Evolutionary conservation across 2,797 vertebrate species (phyloP), one percentile per base, ranked within the genome.

Genomic region (Sebastes glaucus): DNA sequence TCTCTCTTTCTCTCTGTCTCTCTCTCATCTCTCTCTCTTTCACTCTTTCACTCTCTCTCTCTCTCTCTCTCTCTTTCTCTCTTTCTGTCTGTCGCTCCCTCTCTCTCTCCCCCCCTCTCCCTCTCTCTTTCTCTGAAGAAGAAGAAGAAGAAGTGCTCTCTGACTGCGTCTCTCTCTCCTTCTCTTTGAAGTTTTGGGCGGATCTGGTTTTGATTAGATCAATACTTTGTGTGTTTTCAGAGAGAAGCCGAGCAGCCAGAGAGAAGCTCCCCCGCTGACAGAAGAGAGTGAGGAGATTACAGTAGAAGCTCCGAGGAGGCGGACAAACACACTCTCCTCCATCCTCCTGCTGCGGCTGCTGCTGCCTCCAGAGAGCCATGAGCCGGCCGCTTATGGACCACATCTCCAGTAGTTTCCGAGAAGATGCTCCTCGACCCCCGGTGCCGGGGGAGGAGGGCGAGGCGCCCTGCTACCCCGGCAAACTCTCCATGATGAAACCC

Each of bases 401-500:
- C 55, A 90, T 96, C 91, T 94, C 96, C 95, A 96, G 95, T 93
- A 98, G 98, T 96, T 99, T 99, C 95, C 96, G 97, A 85, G 98
- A 99, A 96, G 98, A 99, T 97, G 98, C 97, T 81, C 98, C 98
- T 55, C 94, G 98, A 75, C 98, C 98, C 82, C 98, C 98, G 1
- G 98, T 99, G 84, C 98, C 98, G 2, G 98, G 98, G 88, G 97
- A 99, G 93, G 98, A 99, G 97, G 98, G 98, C 92, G 97, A 98
- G 85, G 93, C 96, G 78, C 95, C 96, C 93, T 96, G 97, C 94
- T 96, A 93, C 14, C 94, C 95, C 73, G 77, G 88, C 94, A 95
- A 92, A 93, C 87, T 94, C 67, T 90, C 94, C 66, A 75, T 94
- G 87, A 94, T 96, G 93, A 97, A 95, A 93, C 93, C 95, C 88